Evolutionary conservation across 2,888 invertebrate species (phyloP), one percentile per base, ranked within the genome.

Genomic region (Agrochola circellaris): DNA sequence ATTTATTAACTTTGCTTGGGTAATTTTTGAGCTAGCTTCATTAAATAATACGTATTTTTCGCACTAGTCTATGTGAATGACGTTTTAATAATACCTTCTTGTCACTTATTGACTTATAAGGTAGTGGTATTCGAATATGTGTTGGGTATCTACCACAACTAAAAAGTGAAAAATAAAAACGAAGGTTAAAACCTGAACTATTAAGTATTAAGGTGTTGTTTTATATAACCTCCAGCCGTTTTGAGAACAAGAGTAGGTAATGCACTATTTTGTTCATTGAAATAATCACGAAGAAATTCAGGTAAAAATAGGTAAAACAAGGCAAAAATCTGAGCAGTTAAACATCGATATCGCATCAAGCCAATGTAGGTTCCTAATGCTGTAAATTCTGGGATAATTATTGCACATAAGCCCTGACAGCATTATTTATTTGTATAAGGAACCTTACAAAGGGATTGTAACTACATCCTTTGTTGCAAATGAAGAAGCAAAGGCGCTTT

Each of bases 381-480:
- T 42, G 5, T 42, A n/a, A n/a, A n/a, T 34, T 48, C 6, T 58
- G 20, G 20, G 4, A 48, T 48, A 48, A 23, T 45, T 26, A 74
- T 38, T 38, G 15, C 45, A 48, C 17, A 38, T 60, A 48, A 74
- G 17, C 11, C 34, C 45, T 74, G 48, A 38, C 11, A 73, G 23
- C 9, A 0, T 42, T 70, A 20, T 34, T 48, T 48, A 26, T 73
- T 58, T 34, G 0, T 72, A 3, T 3, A 45, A 26, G 23, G 1
- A 73, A 26, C 13, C 26, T 1, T n/a, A 45, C 23, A 15, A 48
- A 45, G 20, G 15, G n/a, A 56, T 11, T 71, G 0, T 15, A 23
- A 4, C 51, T 58, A 56, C 13, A 23, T 70, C 17, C 15, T n/a
- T 71, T 64, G 65, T 71, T 9, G 30, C n/a, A n/a, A 71, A 48